Evolutionary conservation across 2,113 vertebrate species (phyloP).

Genomic region (Calyptommatus sinebrachiatus): DNA sequence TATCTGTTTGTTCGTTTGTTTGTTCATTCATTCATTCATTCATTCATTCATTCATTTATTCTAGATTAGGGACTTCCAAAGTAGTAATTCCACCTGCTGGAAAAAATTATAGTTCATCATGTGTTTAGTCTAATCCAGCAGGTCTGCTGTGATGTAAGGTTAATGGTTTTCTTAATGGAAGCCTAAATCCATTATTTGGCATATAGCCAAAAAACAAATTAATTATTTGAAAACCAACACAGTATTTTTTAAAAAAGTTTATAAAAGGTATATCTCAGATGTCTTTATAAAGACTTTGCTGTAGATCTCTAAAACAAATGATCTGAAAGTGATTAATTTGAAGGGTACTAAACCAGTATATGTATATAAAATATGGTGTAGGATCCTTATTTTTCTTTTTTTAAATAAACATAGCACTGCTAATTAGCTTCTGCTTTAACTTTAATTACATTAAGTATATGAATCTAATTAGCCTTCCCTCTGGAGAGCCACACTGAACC

Average conservation of each 20-base stretch:
- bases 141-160: not conserved
- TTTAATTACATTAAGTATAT: constrained; percentile 1
- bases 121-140: too few relatives aligned
- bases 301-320: not conserved
- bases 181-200: not conserved
- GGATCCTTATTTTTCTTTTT: constrained; percentile 32
- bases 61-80: too few relatives aligned
- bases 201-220: not conserved
- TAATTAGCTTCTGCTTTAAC: constrained; percentile 31
- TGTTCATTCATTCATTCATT: too few relatives aligned
- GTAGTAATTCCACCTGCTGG: too few relatives aligned
- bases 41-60: too few relatives aligned
- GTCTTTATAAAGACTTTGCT: not conserved
- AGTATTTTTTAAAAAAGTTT: not conserved
- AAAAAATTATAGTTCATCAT: too few relatives aligned
- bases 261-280: not conserved
- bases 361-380: not conserved
- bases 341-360: not conserved
- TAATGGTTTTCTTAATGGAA: not conserved
- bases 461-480: constrained; percentile 22
- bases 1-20: too few relatives aligned
- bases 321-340: not conserved
- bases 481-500: constrained; percentile 18
- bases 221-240: not conserved
- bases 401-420: constrained; percentile 8